phyloP scores from a whole-genome alignment of 2,113 vertebrate species.

The Microcebus lehilahytsara region DNA sequence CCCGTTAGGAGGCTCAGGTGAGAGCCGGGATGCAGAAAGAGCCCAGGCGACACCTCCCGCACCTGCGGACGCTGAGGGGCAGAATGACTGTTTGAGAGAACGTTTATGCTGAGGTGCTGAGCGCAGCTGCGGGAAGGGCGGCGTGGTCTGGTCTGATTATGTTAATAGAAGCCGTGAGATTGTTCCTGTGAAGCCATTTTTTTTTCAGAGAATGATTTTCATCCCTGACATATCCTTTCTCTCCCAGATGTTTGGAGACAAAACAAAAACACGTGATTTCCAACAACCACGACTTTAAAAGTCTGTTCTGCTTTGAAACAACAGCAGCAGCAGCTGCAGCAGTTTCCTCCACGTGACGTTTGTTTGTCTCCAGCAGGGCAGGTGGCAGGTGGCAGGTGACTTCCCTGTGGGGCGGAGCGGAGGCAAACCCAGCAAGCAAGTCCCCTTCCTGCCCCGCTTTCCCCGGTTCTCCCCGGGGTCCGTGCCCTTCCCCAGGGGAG shows the following conservation, averaged over 20 bases:
- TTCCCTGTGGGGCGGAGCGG: too few relatives aligned
- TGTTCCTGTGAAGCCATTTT: not conserved
- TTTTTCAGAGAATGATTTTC: not conserved
- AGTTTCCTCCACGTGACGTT: not conserved
- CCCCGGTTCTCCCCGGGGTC: not conserved
- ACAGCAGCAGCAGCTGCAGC: not conserved
- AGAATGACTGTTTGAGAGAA: not conserved
- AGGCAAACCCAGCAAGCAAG: not conserved
- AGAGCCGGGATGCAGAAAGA: not conserved
- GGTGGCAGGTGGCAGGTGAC: not conserved
- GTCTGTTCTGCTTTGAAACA: not conserved
- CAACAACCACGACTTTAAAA: not conserved
- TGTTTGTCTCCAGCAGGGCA: not conserved
- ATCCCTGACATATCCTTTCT: not conserved
- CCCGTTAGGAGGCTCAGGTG: not conserved
- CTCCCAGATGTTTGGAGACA: not conserved
- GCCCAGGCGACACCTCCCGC: too few relatives aligned
- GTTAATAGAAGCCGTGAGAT: not conserved
- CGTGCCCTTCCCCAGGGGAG: not conserved
- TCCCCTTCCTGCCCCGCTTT: accelerated
- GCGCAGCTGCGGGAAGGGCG: not conserved
- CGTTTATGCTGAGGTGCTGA: accelerated
- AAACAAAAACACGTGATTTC: not conserved
- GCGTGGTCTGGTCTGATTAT: not conserved
- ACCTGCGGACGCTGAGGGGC: too few relatives aligned